Evolutionary conservation across 2,888 invertebrate genomes (phyloP), one percentile per base, ranked within the genome.

Genomic region (Sphecodes monilicornis): DNA sequence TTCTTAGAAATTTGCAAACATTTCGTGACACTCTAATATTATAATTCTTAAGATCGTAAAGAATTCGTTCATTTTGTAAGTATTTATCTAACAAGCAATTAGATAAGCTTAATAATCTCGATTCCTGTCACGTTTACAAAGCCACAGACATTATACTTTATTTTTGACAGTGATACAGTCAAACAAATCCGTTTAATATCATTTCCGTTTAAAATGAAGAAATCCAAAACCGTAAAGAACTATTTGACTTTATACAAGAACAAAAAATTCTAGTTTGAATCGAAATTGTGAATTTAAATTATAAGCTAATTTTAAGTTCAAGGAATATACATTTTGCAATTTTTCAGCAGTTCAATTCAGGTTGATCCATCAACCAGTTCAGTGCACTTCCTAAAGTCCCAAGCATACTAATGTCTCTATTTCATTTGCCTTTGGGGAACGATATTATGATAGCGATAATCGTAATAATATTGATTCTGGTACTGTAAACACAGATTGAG

Each of bases 381-480:
- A 29, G 6, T 8, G 16, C 26, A 29, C 5, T 64, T 18, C 64
- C 32, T 32, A 32, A 22, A 18, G 8, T 2, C 16, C 18, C 18
- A 3, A 18, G 29, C 64, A 18, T 64, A 18, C 69, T 3, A 29
- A 70, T 70, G 26, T 29, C 29, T 8, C 18, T 18, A 18, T 26
- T 10, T 13, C 43, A 26, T 70, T 43, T 18, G 18, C 43, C 43
- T 70, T 29, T 1, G 41, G 3, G 43, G 18, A 18, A 43, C 18
- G 43, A 16, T 43, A 29, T 70, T 70, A 18, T 43, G 43, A 18
- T 43, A 70, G 69, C 26, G 16, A 70, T 70, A 70, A 70, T 70
- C 69, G 29, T 70, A 70, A 70, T 70, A 70, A 70, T 43, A 70
- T 70, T 70, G 69, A 43, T 26, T 29, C 18, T 43, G 29, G 1